Percentiles rank a stretch among this genome's conserved stretches.
Conservation (phyloP, 2,113 vertebrate genomes). For the Dolichallabes microphthalmus region DNA sequence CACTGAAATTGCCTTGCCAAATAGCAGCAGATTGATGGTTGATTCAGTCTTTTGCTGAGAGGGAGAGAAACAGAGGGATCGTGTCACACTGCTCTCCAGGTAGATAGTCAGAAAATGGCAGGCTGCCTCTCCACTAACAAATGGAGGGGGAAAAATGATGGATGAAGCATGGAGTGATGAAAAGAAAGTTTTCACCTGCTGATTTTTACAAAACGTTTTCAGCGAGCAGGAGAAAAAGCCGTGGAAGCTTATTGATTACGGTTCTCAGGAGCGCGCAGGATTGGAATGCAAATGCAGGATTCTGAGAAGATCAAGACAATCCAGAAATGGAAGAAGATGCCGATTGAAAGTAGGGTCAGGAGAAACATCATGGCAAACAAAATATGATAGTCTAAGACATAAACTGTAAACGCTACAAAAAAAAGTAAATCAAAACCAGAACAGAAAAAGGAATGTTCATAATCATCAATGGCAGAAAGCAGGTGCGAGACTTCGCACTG, state of each 20-base stretch:
- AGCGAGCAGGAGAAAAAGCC: not conserved
- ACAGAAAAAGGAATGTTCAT: not conserved
- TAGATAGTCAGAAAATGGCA: constrained; percentile 39
- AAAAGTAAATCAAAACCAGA: not conserved
- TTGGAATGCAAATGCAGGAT: constrained; percentile 1
- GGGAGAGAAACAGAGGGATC: constrained; percentile 40
- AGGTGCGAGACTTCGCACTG: not conserved
- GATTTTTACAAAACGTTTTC: not conserved
- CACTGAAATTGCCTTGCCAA: constrained; percentile 61
- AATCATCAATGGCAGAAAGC: not conserved
- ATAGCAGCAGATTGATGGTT: constrained; percentile 58
- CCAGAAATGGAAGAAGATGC: not conserved
- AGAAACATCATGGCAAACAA: not conserved
- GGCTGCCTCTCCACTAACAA: constrained; percentile 28
- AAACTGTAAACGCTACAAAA: not conserved
- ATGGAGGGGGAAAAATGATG: constrained; percentile 9
- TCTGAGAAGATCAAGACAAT: not conserved
- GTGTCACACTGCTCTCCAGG: constrained; percentile 25
- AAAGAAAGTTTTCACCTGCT: constrained; percentile 19
- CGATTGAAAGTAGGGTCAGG: not conserved
- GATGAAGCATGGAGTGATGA: constrained; percentile 2
- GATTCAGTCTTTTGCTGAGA: constrained; percentile 46
- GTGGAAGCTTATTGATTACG: not conserved
- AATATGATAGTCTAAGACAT: not conserved
- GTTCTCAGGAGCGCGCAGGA: not conserved